Base-by-base conservation (phyloP, 2,888 invertebrate genomes). In the Synanthedon formicaeformis region DNA sequence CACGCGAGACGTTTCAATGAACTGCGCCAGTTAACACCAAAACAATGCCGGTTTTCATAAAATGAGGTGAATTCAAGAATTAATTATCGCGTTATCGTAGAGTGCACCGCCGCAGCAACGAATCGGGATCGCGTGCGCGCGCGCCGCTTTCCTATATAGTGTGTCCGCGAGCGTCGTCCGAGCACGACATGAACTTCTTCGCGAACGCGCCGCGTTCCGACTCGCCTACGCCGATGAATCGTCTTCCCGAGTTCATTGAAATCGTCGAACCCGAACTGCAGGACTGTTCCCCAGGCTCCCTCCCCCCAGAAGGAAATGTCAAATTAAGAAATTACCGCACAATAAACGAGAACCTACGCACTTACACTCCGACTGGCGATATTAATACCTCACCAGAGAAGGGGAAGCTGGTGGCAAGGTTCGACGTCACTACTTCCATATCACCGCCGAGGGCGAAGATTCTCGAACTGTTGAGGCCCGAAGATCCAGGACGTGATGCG, bases 341-440 rank as follows among this genome's bases (percentile, higher is more conserved):
- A 54, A 64, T 84, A 50, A 71, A 72, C 64, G 78, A 84, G 55
- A 75, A 75, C 67, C 60, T 87, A 34, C 73, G 82, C 54, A 72
- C 77, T 45, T 85, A 81, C 70, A 74, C 81, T 1, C 81, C 84
- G 1, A 77, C 79, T 6, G 78, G 82, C 5, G 85, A 83, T 62
- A 65, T 76, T 27, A 68, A 80, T 64, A 75, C 77, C n/a, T 73
- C 79, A 50, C 74, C 80, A 3, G 60, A 60, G 52, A 85, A 84
- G 58, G 75, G 74, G 41, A 78, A 82, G 58, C 62, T 83, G n/a
- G 73, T 82, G 53, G 63, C 84, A 5, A 76, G 76, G 57, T 85
- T 74, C 58, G 84, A 87, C 53, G 67, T 79, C 54, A 73, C 72
- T 57, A 60, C 76, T 12, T 66, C 68, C 3, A 70, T 84, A 45